phyloP scores from a whole-genome alignment of 2,888 invertebrate genomes.

The Parnassius mnemosyne region DNA sequence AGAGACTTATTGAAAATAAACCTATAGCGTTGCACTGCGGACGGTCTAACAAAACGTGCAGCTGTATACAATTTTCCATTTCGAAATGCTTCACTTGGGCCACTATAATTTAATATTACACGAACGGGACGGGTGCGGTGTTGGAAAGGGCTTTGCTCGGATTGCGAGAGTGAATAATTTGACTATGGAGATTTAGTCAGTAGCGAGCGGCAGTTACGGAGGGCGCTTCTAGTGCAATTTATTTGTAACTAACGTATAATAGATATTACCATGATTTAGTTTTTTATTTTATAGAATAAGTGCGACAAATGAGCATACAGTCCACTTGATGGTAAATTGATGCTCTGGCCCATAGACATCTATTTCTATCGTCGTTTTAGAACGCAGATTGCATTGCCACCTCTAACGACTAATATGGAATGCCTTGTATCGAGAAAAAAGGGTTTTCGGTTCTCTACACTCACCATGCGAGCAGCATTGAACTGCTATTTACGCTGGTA shows the following conservation, averaged over 20 bases:
- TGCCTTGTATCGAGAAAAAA: too few relatives aligned
- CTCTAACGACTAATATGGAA: too few relatives aligned
- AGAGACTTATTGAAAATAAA: conserved; percentile 46
- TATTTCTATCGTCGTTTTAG: too few relatives aligned
- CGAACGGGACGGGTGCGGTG: conserved; percentile 51
- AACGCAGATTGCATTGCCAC: too few relatives aligned
- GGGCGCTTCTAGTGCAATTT: conserved; percentile 57
- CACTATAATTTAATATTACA: conserved; percentile 79
- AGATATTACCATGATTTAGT: conserved; percentile 37
- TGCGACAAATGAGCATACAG: too few relatives aligned
- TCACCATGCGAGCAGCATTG: too few relatives aligned
- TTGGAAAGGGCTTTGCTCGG: conserved; percentile 64
- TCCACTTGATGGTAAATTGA: too few relatives aligned
- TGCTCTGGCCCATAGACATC: too few relatives aligned
- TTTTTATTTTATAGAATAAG: not conserved
- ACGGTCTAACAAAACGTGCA: conserved; percentile 48
- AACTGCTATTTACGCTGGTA: too few relatives aligned
- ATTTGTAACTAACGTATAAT: conserved; percentile 61
- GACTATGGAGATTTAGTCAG: conserved; percentile 66
- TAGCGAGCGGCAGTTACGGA: conserved; percentile 44
- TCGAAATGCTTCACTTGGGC: conserved; percentile 69
- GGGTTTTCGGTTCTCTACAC: too few relatives aligned
- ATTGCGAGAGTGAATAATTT: conserved; percentile 77
- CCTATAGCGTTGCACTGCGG: conserved; percentile 41
- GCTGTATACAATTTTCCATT: conserved; percentile 69